Evolutionary conservation across 1,140 invertebrate species (phyloP).

Genomic region (Drosophila guanche): DNA sequence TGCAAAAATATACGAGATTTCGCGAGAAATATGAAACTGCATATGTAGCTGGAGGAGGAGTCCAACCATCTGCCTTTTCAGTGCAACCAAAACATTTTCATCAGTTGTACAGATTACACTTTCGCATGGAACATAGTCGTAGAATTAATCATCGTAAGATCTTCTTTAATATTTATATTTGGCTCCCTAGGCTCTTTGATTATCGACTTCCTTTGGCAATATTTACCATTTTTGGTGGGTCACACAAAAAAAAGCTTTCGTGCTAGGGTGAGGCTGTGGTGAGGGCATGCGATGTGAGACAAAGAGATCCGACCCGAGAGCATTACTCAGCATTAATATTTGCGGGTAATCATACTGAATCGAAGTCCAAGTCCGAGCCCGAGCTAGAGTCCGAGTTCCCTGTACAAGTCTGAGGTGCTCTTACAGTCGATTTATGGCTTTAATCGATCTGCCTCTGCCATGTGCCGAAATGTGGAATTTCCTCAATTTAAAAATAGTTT

Average conservation of each 20-base stretch:
- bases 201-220: not conserved
- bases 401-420: constrained; percentile 6
- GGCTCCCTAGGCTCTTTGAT: too few species aligned
- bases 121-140: too few species aligned
- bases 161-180: too few species aligned
- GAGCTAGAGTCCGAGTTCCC: not conserved
- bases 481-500: constrained; percentile 72
- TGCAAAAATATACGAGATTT: constrained; percentile 16
- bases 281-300: constrained; percentile 1
- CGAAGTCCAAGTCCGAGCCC: constrained; percentile 1
- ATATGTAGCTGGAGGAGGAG: too few species aligned
- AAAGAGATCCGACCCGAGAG: constrained; percentile 27
- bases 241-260: constrained; percentile 21
- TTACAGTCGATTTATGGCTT: constrained; percentile 15
- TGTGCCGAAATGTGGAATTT: constrained; percentile 71
- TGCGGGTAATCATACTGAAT: constrained; percentile 44
- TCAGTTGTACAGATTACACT: too few species aligned
- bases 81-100: too few species aligned
- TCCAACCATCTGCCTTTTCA: too few species aligned
- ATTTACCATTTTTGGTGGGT: constrained; percentile 1
- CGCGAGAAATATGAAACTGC: not conserved
- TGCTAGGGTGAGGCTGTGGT: not conserved
- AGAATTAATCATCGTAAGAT: too few species aligned
- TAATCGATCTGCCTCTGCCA: constrained; percentile 61
- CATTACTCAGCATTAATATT: constrained; percentile 51